These are phyloP conservation scores for Eristalinus sepulchralis DNA, from an alignment of 2,888 invertebrate species.

Conservation along the genomic window DNA sequence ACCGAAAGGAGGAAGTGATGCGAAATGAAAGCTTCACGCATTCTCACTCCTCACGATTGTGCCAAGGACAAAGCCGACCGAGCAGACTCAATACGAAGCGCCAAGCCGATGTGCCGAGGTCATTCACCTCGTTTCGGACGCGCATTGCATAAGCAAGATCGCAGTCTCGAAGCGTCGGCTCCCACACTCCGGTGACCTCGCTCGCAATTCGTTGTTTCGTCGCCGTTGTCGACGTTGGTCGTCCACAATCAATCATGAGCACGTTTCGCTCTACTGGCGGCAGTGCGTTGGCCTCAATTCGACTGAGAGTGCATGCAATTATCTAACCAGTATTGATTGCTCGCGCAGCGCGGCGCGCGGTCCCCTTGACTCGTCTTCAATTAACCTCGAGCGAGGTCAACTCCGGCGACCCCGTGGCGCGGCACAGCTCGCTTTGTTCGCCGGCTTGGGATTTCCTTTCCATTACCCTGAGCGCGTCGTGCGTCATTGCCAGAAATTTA, in stretches of 20 bases:
- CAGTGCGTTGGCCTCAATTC: background rate
- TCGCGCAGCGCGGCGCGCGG: background rate
- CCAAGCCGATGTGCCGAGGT: background rate
- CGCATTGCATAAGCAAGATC: background rate
- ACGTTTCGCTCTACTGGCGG: background rate
- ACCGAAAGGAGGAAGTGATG: background rate
- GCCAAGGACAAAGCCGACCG: background rate
- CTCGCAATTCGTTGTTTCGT: background rate
- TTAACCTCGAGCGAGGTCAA: background rate
- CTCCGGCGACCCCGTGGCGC: background rate
- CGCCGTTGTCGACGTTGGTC: background rate
- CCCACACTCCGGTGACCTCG: background rate
- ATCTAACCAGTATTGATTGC: background rate
- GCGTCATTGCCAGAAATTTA: conserved; percentile 62
- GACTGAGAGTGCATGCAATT: background rate
- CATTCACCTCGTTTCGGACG: background rate
- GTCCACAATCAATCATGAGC: background rate
- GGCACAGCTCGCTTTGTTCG: background rate
- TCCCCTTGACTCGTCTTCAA: background rate
- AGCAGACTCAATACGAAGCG: background rate
- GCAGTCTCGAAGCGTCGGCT: background rate
- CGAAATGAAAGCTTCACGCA: background rate
- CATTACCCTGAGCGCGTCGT: conserved; percentile 24
- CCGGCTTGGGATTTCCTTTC: conserved; percentile 20
- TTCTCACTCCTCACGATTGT: background rate